Evolutionary conservation across 53 echinoderm and acorn worm species (phyloP).

Genomic region (Luidia sarsii): DNA sequence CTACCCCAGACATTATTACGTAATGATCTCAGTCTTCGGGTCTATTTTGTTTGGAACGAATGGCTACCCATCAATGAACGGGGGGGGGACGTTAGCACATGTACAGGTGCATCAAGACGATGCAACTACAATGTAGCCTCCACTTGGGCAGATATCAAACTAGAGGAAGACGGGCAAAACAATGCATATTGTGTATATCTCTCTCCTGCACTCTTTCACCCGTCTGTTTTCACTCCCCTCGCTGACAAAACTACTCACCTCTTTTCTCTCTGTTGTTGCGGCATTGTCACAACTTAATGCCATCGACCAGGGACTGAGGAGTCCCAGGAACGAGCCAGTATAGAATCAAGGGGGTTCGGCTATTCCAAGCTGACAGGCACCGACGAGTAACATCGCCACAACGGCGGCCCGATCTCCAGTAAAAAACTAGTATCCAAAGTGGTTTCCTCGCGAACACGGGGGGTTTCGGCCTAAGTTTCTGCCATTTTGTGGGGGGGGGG

Average conservation of each 20-base stretch:
- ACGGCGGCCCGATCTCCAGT: conserved; percentile 15
- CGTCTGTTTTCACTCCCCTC: too few relatives aligned
- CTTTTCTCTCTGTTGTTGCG: conserved; percentile 33
- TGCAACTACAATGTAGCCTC: not conserved
- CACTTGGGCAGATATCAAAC: not conserved
- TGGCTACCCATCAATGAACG: too few relatives aligned
- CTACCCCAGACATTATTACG: not conserved
- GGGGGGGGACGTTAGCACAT: too few relatives aligned
- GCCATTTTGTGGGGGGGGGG: not conserved
- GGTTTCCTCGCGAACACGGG: conserved; percentile 23
- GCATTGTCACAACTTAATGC: conserved; percentile 31
- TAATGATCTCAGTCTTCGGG: not conserved
- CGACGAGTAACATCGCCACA: conserved; percentile 33
- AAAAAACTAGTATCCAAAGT: conserved; percentile 47
- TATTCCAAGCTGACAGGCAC: not conserved
- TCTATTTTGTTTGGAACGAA: not conserved
- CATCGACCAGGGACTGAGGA: too few relatives aligned
- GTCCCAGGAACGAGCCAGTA: conserved; percentile 17
- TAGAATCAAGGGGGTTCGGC: conserved; percentile 41
- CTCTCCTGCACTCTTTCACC: not conserved
- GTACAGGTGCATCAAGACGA: not conserved
- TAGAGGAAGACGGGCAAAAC: not conserved
- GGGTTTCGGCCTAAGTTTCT: too few relatives aligned
- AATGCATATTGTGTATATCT: not conserved
- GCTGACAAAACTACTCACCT: conserved; percentile 11